phyloP scores from a whole-genome alignment of 1,140 invertebrate genomes.

The Lanistes nyassanus region DNA sequence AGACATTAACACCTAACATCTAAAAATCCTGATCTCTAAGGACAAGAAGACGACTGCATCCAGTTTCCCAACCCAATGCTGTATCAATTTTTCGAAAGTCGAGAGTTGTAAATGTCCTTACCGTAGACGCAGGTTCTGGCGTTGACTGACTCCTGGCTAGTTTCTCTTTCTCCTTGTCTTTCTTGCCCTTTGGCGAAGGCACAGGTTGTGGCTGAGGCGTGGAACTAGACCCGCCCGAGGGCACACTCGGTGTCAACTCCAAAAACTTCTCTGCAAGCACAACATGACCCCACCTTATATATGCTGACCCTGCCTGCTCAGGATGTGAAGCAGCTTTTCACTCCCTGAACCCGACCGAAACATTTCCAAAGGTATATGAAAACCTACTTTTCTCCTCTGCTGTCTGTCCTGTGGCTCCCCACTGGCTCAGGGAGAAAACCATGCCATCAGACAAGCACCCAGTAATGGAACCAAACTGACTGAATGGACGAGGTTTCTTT shows the following conservation, averaged over 20 bases:
- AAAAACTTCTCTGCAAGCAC: slow-evolving; percentile 55
- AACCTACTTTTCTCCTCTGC: not conserved
- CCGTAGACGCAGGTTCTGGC: slow-evolving; percentile 41
- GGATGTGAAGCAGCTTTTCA: too few species aligned
- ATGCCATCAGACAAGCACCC: slow-evolving; percentile 62
- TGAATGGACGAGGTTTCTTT: slow-evolving; percentile 46
- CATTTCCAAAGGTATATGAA: too few species aligned
- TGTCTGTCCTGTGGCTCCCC: slow-evolving; percentile 54
- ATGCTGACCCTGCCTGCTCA: too few species aligned
- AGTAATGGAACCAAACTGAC: slow-evolving; percentile 62
- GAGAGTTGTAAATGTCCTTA: too few species aligned
- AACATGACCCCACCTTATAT: too few species aligned
- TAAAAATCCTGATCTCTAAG: too few species aligned
- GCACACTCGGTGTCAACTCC: slow-evolving; percentile 52
- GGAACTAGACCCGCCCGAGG: slow-evolving; percentile 45
- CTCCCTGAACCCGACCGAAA: too few species aligned
- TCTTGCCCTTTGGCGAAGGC: slow-evolving; percentile 53
- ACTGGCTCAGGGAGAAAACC: slow-evolving; percentile 60
- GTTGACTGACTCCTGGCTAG: slow-evolving; percentile 10
- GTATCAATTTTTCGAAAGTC: too few species aligned
- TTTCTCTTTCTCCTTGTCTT: slow-evolving; percentile 32
- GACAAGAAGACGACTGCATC: too few species aligned
- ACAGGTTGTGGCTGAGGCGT: slow-evolving; percentile 34
- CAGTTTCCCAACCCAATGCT: too few species aligned
- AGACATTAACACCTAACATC: too few species aligned